These are phyloP conservation scores for Chamaetylas fuelleborni DNA, from an alignment of 2,113 vertebrate genomes.

Conservation along the genomic window DNA sequence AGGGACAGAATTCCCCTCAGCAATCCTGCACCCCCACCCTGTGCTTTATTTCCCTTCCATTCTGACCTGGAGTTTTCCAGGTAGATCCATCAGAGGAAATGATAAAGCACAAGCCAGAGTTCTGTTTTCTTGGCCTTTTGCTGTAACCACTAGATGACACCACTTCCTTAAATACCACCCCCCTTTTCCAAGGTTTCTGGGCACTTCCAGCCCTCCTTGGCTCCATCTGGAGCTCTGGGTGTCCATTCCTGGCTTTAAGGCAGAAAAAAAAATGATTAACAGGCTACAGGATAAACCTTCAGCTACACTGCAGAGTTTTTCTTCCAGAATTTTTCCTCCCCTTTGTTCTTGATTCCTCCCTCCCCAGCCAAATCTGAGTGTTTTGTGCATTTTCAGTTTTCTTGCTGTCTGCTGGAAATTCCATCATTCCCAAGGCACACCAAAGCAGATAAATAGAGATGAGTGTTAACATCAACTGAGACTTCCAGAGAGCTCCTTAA, in stretches of 20 bases:
- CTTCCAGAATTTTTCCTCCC: background rate
- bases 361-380: background rate
- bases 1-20: background rate
- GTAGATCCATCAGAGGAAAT: background rate
- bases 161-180: background rate
- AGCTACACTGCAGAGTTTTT: accelerated
- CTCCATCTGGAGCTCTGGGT: background rate
- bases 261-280: background rate
- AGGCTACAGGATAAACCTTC: background rate
- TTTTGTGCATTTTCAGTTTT: background rate
- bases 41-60: background rate
- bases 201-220: background rate
- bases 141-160: slow-evolving; percentile 23
- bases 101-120: background rate
- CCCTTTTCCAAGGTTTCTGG: background rate
- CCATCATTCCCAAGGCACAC: background rate
- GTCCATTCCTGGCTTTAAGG: background rate
- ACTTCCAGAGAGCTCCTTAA: background rate
- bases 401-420: background rate
- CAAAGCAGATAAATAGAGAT: background rate
- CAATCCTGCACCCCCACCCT: background rate
- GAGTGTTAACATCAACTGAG: background rate
- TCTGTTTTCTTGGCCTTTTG: background rate
- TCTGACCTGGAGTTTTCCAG: background rate
- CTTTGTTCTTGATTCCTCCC: background rate